Base-by-base conservation (phyloP, 2,888 invertebrate genomes). In the Polia nebulosa region DNA sequence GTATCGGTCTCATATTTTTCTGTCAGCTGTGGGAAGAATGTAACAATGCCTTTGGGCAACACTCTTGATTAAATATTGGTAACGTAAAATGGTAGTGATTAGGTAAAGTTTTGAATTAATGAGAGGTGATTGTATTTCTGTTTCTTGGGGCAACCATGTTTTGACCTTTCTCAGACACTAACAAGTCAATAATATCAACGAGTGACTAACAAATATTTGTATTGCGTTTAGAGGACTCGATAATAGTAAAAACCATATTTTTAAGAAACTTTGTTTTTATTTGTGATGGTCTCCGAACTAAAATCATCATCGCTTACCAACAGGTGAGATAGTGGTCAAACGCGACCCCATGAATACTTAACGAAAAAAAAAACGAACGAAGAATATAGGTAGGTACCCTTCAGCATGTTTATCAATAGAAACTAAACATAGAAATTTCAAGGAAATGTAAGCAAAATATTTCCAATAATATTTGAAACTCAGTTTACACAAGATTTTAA, bases 381-480 rank as follows among this genome's bases (percentile, higher is more conserved):
- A n/a, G n/a, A n/a, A n/a, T n/a, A n/a, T n/a, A n/a, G n/a, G n/a
- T n/a, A n/a, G n/a, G n/a, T n/a, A n/a, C n/a, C n/a, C n/a, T n/a
- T n/a, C 9, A 45, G 34, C 15, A 9, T 55, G 25, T 27, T 51
- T 59, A 11, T 3, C 25, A 39, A 22, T 15, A 39, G 9, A 41
- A 52, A 59, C 39, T 53, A 61, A 65, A 75, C 47, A 52, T 41
- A 75, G 20, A 58, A 76, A 47, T 71, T 53, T 58, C 53, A 51
- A 56, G 52, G 9, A 52, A 53, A 39, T 39, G 58, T 47, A 34
- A 36, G 11, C 27, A 29, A 64, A 62, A 39, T 20, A 47, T 61
- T 65, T 61, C 61, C 49, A 51, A 44, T 27, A 62, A 62, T 47
- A 67, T 59, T 59, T 36, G n/a, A 44, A 39, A 34, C 29, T 22